These are phyloP conservation scores for Typhlomys cinereus DNA, from an alignment of 2,113 vertebrate genomes.

Conservation along the genomic window DNA sequence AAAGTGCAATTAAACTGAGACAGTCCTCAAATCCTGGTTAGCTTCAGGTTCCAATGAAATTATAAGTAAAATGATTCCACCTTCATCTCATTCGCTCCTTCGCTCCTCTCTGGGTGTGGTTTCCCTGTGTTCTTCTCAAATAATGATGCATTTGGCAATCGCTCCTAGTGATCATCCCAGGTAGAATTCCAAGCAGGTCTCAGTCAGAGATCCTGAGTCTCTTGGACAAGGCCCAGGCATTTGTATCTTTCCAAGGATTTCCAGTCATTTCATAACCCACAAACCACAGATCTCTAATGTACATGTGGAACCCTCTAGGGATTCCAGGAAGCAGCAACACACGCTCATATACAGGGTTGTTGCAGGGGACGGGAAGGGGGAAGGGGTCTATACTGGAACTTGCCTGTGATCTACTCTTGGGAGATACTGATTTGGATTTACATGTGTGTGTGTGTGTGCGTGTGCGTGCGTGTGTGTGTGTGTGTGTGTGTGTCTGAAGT, in stretches of 20 bases:
- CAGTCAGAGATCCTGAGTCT: neutral
- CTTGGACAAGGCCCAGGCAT: neutral
- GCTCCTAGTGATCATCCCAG: neutral
- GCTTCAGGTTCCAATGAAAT: neutral
- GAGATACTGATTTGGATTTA: no score
- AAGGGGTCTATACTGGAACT: neutral
- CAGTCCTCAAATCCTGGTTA: neutral
- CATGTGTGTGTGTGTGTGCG: no score
- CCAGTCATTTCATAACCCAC: neutral
- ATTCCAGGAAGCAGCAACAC: neutral
- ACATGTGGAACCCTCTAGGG: accelerated
- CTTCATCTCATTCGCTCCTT: neutral
- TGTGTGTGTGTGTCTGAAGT: no score
- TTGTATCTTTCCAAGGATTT: neutral
- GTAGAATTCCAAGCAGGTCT: neutral
- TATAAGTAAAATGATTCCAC: neutral
- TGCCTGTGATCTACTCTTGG: accelerated
- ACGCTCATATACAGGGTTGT: accelerated
- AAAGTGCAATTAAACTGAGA: neutral
- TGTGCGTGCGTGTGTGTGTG: no score
- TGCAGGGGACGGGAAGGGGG: neutral
- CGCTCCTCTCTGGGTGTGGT: neutral
- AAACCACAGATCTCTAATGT: neutral
- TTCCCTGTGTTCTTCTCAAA: neutral
- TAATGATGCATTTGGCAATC: neutral